Conservation (phyloP, 2,888 invertebrate species). For the Perithous albicinctus region DNA sequence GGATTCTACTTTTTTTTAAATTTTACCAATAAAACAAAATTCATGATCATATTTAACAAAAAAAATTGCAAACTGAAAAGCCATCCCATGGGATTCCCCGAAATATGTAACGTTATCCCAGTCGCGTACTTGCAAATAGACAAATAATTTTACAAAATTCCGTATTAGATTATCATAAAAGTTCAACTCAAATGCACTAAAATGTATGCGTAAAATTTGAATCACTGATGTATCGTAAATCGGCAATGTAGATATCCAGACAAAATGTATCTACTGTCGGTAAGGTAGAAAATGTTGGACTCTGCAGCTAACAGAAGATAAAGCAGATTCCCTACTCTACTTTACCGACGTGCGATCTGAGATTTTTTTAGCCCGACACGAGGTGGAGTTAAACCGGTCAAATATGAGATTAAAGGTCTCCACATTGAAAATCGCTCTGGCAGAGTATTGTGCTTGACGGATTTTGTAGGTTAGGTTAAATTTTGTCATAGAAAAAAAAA, state of each 20-base stretch:
- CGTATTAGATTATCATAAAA: too few species aligned
- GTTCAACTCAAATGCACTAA: neutral
- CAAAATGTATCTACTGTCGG: neutral
- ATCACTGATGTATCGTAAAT: neutral
- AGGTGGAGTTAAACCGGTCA: neutral
- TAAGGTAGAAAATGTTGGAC: neutral
- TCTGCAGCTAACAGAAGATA: neutral
- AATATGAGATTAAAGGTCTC: neutral
- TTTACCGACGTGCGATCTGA: neutral
- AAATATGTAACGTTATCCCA: too few species aligned
- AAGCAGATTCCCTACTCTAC: neutral
- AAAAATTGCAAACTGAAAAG: too few species aligned
- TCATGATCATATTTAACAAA: too few species aligned
- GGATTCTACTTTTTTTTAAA: too few species aligned
- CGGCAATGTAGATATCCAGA: neutral
- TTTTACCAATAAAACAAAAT: too few species aligned
- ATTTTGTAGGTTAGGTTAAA: slow-evolving; percentile 42
- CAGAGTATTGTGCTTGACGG: slow-evolving; percentile 23
- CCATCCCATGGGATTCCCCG: too few species aligned
- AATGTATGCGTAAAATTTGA: neutral
- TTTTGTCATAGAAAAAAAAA: neutral
- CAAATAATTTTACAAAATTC: too few species aligned
- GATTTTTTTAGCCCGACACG: neutral
- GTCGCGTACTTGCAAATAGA: too few species aligned
- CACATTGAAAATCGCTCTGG: neutral